phyloP scores from a whole-genome alignment of 2,113 vertebrate species.

The Cromileptes altivelis region DNA sequence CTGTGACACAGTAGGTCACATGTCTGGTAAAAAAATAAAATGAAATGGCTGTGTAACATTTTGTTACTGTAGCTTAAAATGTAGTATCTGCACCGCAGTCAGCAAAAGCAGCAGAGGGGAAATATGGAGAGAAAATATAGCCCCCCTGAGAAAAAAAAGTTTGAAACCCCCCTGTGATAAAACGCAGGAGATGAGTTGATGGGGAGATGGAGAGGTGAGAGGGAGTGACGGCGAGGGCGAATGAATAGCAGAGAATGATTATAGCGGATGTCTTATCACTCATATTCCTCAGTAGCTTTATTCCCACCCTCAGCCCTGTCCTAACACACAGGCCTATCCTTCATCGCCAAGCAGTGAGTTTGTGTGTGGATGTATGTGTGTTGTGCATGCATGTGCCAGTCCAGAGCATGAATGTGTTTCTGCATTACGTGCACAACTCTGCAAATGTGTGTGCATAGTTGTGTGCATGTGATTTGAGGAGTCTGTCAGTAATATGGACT shows the following conservation, averaged over 20 bases:
- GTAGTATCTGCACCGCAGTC: conserved; percentile 51
- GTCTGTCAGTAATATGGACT: conserved; percentile 66
- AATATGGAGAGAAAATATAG: conserved; percentile 51
- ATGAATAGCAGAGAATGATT: conserved; percentile 61
- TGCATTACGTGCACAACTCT: conserved; percentile 4
- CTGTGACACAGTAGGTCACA: conserved; percentile 40
- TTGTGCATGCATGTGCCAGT: neutral
- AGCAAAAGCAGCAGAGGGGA: conserved; percentile 61
- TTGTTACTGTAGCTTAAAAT: conserved; percentile 62
- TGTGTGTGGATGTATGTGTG: neutral
- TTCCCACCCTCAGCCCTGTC: conserved; percentile 39
- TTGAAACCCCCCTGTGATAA: conserved; percentile 46
- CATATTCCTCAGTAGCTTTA: conserved; percentile 62
- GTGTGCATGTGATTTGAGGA: conserved; percentile 31
- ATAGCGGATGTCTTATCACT: conserved; percentile 63
- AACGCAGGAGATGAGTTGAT: conserved; percentile 59
- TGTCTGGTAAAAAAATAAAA: neutral
- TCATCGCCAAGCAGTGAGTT: conserved; percentile 37
- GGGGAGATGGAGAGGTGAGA: conserved; percentile 57
- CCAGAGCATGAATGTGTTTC: conserved; percentile 4
- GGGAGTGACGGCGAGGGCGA: conserved; percentile 36
- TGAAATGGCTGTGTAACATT: conserved; percentile 46
- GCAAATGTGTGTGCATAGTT: neutral
- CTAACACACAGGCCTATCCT: conserved; percentile 43
- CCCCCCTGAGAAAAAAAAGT: conserved; percentile 35